Conservation (phyloP, 2,113 vertebrate species). For the Ctenomys sociabilis region DNA sequence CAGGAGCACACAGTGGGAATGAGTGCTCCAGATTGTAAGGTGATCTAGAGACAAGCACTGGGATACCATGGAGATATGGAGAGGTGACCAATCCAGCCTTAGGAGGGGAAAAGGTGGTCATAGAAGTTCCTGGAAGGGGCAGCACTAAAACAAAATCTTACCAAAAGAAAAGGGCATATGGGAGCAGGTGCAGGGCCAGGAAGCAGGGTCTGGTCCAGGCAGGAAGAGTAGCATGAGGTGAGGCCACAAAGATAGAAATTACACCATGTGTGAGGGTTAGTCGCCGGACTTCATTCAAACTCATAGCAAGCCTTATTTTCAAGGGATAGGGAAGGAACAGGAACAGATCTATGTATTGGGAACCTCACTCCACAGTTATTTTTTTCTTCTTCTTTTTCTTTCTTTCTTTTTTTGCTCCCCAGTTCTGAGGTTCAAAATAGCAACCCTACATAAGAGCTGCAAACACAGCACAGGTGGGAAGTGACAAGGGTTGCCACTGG, state of each 20-base stretch:
- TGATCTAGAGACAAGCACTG: neutral
- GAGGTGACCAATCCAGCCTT: neutral
- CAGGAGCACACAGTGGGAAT: neutral
- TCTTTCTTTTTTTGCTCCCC: neutral
- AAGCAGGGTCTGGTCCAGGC: too few relatives aligned
- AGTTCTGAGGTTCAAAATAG: neutral
- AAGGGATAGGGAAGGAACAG: neutral
- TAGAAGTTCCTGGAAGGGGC: neutral
- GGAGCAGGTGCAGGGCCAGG: too few relatives aligned
- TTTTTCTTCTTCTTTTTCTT: too few relatives aligned
- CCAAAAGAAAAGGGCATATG: neutral
- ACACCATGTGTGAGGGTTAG: fast-evolving
- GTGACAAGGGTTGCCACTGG: fast-evolving
- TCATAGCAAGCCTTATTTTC: neutral
- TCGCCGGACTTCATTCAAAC: neutral
- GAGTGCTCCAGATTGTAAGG: neutral
- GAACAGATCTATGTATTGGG: neutral
- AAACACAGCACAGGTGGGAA: neutral
- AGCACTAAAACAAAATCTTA: neutral
- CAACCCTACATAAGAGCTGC: neutral
- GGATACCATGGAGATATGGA: too few relatives aligned
- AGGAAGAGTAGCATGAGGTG: neutral
- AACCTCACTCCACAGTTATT: neutral
- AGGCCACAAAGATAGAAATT: neutral
- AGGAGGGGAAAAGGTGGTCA: neutral